Conservation (phyloP, 2,888 invertebrate species). For the Acleris sparsana region DNA sequence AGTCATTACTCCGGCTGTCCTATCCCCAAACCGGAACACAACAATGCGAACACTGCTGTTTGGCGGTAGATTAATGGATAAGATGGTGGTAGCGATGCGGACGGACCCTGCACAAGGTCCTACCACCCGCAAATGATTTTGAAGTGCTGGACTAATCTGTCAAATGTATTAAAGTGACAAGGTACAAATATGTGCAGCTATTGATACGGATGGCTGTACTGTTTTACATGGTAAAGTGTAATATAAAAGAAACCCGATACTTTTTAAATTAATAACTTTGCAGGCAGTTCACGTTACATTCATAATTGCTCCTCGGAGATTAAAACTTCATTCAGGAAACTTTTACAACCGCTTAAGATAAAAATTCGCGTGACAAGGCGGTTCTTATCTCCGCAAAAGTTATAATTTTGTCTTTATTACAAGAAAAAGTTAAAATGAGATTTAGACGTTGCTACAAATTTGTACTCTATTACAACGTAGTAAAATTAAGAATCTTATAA, state of each 20-base stretch:
- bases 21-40: too few relatives aligned
- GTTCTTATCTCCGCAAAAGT: neutral
- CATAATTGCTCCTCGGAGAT: slow-evolving; percentile 1
- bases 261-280: neutral
- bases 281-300: neutral
- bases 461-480: neutral
- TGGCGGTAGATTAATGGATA: too few relatives aligned
- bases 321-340: slow-evolving; percentile 5
- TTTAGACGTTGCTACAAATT: neutral
- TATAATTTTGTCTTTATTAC: neutral
- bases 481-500: neutral
- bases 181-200: too few relatives aligned
- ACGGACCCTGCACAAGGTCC: too few relatives aligned
- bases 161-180: too few relatives aligned
- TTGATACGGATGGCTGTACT: too few relatives aligned
- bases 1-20: too few relatives aligned
- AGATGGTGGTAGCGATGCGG: too few relatives aligned
- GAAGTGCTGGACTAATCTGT: too few relatives aligned
- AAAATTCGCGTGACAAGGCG: slow-evolving; percentile 2
- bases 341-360: neutral
- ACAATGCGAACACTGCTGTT: too few relatives aligned
- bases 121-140: too few relatives aligned
- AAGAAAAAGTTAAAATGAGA: slow-evolving; percentile 6
- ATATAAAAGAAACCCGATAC: neutral
- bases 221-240: neutral